Percentiles rank a stretch among this genome's conserved stretches.
These are phyloP conservation scores for Metaphire vulgaris DNA, from an alignment of 1,140 invertebrate species.

Conservation along the genomic window DNA sequence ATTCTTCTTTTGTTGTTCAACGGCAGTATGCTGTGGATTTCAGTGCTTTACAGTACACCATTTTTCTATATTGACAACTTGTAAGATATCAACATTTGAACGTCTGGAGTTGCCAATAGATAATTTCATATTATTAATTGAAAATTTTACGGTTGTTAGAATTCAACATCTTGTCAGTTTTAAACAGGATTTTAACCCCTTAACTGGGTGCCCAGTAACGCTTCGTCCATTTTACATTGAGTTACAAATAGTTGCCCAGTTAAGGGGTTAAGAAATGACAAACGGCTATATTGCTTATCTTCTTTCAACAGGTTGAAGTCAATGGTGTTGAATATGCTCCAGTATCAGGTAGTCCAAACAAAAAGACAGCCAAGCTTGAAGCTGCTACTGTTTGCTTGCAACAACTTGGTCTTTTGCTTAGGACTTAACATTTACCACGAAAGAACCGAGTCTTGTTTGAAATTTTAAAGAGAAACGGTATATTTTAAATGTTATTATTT, in stretches of 20 bases:
- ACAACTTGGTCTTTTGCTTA: slow-evolving; percentile 60
- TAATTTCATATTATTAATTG: not conserved
- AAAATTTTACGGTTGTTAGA: not conserved
- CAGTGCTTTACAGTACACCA: no score
- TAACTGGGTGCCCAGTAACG: not conserved
- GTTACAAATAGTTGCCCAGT: not conserved
- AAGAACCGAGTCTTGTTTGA: no score
- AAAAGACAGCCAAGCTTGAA: slow-evolving; percentile 88
- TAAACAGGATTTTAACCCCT: not conserved
- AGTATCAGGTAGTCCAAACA: slow-evolving; percentile 74
- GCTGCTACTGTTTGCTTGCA: slow-evolving; percentile 80
- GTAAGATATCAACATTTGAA: no score
- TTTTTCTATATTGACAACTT: no score
- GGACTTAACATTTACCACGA: no score
- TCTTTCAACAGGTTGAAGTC: slow-evolving; percentile 64
- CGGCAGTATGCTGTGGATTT: no score
- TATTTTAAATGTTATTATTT: no score
- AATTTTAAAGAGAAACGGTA: no score
- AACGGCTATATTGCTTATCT: not conserved
- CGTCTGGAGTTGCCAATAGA: no score
- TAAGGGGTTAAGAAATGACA: not conserved
- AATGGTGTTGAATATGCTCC: slow-evolving; percentile 83
- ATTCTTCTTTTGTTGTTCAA: no score
- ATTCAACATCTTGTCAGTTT: not conserved
- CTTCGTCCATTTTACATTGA: not conserved